Conservation (phyloP, 53 echinoderm and acorn worm species). For the Arbacia lixula region DNA sequence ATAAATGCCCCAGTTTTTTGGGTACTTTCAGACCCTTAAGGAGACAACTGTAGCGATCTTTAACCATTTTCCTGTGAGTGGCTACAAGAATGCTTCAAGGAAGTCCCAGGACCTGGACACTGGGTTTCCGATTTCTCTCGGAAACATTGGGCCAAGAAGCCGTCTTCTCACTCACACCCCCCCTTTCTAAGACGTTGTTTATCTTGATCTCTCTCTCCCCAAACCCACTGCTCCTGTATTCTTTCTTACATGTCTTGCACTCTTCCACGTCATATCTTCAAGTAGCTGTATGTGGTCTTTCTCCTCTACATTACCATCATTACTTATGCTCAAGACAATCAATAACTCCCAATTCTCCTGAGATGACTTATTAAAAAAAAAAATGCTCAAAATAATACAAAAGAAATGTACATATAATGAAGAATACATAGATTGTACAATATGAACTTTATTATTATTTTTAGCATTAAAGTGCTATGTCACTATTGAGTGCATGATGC, state of each 20-base stretch:
- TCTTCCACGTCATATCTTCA: no score
- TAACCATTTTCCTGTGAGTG: not conserved
- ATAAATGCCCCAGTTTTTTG: conserved; percentile 37
- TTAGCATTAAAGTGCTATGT: no score
- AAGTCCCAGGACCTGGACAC: no score
- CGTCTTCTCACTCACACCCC: conserved; percentile 30
- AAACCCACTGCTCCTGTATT: not conserved
- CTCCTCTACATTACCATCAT: not conserved
- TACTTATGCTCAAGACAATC: no score
- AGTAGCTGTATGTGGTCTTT: not conserved
- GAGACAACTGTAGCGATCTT: conserved; percentile 16
- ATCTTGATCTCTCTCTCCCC: conserved; percentile 8
- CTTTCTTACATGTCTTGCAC: conserved; percentile 6
- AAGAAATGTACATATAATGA: no score
- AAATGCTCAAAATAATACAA: no score
- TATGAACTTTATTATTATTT: no score
- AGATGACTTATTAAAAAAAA: no score
- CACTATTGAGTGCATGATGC: no score
- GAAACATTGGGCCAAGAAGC: conserved; percentile 25
- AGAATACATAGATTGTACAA: no score
- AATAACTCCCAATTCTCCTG: no score
- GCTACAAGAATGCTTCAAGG: no score
- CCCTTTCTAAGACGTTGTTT: not conserved
- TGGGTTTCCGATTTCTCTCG: conserved; percentile 15
- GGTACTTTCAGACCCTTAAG: conserved; percentile 14